Conservation (phyloP, 2,888 invertebrate genomes). For the Dynastes grantii region DNA sequence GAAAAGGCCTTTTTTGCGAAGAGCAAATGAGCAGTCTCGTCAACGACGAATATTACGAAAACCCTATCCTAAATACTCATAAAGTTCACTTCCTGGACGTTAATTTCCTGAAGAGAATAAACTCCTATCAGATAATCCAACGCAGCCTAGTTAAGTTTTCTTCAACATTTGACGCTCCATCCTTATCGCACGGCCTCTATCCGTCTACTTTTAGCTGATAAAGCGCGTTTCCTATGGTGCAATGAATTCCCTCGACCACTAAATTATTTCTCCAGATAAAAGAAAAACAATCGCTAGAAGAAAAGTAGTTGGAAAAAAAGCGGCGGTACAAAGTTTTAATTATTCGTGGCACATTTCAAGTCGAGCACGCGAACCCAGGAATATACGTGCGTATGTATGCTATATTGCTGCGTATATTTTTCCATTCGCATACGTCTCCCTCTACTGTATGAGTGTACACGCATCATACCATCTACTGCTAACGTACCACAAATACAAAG, state of each 20-base stretch:
- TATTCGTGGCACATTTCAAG: conserved; percentile 65
- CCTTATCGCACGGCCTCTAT: neutral
- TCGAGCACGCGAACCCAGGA: conserved; percentile 61
- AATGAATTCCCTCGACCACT: conserved; percentile 25
- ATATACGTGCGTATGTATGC: conserved; percentile 5
- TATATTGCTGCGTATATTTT: neutral
- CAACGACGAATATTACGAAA: neutral
- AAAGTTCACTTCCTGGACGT: conserved; percentile 41
- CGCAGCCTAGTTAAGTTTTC: conserved; percentile 33
- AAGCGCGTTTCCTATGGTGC: neutral
- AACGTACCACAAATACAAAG: neutral
- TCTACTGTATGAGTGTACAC: neutral
- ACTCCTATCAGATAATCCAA: conserved; percentile 30
- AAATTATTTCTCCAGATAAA: conserved; percentile 37
- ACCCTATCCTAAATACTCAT: conserved; percentile 21
- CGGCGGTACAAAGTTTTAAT: conserved; percentile 65
- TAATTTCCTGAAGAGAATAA: conserved; percentile 39
- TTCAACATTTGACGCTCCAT: conserved; percentile 14
- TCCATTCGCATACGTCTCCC: neutral
- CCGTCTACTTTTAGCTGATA: neutral
- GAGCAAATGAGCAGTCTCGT: neutral
- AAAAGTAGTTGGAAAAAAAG: conserved; percentile 13
- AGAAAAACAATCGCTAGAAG: conserved; percentile 27
- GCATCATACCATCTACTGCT: neutral
- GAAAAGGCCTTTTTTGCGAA: too few relatives aligned